Conservation (phyloP, 2,113 vertebrate genomes). For the Spilogale gracilis region DNA sequence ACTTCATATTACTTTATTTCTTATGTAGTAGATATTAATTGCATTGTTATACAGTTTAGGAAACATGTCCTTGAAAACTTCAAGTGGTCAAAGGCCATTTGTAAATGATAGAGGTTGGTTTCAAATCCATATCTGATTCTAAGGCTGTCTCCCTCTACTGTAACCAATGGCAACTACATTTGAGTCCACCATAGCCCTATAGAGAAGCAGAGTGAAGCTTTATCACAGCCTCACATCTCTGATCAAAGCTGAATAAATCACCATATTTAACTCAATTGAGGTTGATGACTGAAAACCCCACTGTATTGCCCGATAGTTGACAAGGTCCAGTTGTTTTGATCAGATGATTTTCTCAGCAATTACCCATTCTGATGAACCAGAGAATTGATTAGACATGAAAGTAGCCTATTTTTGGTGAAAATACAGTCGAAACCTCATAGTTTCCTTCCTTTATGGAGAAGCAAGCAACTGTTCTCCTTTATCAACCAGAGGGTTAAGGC, state of each 20-base stretch:
- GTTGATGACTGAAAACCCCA: not conserved
- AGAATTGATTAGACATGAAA: constrained; percentile 56
- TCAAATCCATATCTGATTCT: constrained; percentile 8
- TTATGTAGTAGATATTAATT: not conserved
- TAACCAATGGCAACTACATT: not conserved
- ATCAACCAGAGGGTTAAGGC: not conserved
- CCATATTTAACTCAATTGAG: constrained; percentile 50
- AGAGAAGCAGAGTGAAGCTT: constrained; percentile 34
- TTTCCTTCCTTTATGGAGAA: not conserved
- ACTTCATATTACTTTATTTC: not conserved
- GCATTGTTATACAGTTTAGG: not conserved
- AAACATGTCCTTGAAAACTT: not conserved
- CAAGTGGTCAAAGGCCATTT: constrained; percentile 23
- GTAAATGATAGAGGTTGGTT: not conserved
- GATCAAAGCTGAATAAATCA: constrained; percentile 29
- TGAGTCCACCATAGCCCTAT: not conserved
- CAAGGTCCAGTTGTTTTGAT: constrained; percentile 31
- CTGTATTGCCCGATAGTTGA: not conserved
- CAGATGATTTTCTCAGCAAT: constrained; percentile 63
- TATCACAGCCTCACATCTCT: not conserved
- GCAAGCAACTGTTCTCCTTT: not conserved
- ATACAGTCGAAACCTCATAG: not conserved
- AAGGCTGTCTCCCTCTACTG: not conserved
- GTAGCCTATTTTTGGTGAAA: constrained; percentile 6
- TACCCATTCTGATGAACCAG: constrained; percentile 61